Evolutionary conservation across 2,888 invertebrate species (phyloP), one percentile per base, ranked within the genome.

Genomic region (Cryptops parisi): DNA sequence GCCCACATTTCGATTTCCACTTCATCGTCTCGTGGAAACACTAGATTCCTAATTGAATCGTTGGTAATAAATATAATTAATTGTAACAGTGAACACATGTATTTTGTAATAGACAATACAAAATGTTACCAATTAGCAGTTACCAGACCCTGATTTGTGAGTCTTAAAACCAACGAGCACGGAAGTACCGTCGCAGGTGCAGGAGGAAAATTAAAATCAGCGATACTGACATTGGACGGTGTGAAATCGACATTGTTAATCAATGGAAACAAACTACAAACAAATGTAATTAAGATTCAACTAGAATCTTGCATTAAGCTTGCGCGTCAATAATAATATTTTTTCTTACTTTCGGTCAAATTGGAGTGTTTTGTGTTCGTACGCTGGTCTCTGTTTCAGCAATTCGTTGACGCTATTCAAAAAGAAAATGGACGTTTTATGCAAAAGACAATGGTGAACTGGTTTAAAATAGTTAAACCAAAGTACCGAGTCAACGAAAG

Each of bases 1-100:
- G 48, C 48, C 48, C 48, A 48, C 21, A 48, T 33, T 48, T 26
- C 48, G 19, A 48, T 38, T 21, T 48, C 48, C 17, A 48, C 48
- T 9, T 33, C 33, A 9, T 38, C 27, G 6, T 48, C 48, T 23
- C 48, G 23, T 3, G 48, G 48, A 12, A 27, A 48, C 48, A 25
- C 27, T 21, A 48, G 19, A n/a, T 15, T 26, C 48, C 48, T 48
- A 19, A 9, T 15, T 9, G 15, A 33, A 33, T 6, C 33, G 15
- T n/a, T n/a, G n/a, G n/a, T n/a, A n/a, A n/a, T n/a, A n/a, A n/a
- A n/a, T n/a, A n/a, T n/a, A n/a, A n/a, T n/a, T n/a, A n/a, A n/a
- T n/a, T n/a, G n/a, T n/a, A n/a, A n/a, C n/a, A n/a, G n/a, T n/a
- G n/a, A n/a, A n/a, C n/a, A n/a, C n/a, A n/a, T n/a, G 6, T 33